These are phyloP conservation scores for Spilarctia lutea DNA, from an alignment of 2,888 invertebrate genomes.

Conservation along the genomic window DNA sequence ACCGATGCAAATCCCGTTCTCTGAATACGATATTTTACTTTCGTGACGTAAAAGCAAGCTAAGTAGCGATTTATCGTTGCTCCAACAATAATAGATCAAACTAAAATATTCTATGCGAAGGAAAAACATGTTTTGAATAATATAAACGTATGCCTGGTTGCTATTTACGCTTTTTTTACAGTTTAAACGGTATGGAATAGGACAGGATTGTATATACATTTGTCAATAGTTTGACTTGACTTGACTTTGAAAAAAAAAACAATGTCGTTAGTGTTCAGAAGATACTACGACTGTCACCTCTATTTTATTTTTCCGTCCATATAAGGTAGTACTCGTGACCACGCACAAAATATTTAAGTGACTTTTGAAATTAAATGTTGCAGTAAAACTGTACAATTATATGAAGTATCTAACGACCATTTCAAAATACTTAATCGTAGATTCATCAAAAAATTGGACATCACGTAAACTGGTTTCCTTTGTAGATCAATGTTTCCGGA, in stretches of 20 bases:
- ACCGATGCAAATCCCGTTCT: slow-evolving; percentile 45
- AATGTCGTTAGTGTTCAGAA: too few species aligned
- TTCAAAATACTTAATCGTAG: not conserved
- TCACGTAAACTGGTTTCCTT: not conserved
- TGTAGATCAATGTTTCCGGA: not conserved
- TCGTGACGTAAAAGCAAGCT: slow-evolving; percentile 45
- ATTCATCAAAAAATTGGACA: not conserved
- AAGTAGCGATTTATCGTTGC: slow-evolving; percentile 41
- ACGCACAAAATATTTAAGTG: not conserved
- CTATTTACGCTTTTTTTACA: not conserved
- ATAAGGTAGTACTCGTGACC: not conserved
- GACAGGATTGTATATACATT: not conserved
- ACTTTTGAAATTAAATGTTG: slow-evolving; percentile 19
- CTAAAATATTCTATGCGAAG: slow-evolving; percentile 18
- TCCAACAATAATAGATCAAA: slow-evolving; percentile 31
- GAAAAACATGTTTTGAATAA: slow-evolving; percentile 14
- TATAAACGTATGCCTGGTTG: not conserved
- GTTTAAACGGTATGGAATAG: not conserved
- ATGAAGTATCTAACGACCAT: not conserved
- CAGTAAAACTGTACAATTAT: not conserved
- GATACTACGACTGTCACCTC: not conserved
- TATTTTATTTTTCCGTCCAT: not conserved
- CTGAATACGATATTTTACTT: slow-evolving; percentile 40
- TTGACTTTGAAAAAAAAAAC: not conserved
- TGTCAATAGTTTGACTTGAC: not conserved